Base-by-base conservation (phyloP, 1,140 invertebrate genomes). In the Tigriopus japonicus region DNA sequence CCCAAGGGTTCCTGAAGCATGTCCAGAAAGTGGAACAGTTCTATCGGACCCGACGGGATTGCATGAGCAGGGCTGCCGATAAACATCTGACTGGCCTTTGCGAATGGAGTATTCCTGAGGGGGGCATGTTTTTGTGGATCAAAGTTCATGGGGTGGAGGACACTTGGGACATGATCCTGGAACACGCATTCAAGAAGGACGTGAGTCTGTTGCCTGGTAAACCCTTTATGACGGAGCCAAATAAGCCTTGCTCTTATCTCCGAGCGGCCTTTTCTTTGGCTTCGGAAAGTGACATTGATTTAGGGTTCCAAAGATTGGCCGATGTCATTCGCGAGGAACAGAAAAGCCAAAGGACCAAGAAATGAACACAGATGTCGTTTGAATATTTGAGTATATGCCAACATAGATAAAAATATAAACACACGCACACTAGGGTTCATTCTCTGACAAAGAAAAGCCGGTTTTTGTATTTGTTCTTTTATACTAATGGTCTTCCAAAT, bases 81-180 rank as follows among this genome's bases (percentile, higher is more conserved):
- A 78, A 78, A 66, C 77, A 83, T 68, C 71, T 86, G 10, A 70
- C 63, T 66, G 79, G 76, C 41, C 68, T 86, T 1, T 83, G 76
- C 5, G 78, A 83, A 43, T 86, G 83, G 77, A 66, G 70, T 6
- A 65, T 75, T 40, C 84, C 85, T 0, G 68, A 69, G 1, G 84
- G 79, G 14, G 85, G 85, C 1, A 81, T 87, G 75, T 87, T 86
- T 70, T 71, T 86, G 12, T 87, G 85, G 85, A 74, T 86, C 12
- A 78, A 80, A 62, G 75, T 85, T 1, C 72, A 70, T 10, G 80
- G 76, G 6, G 72, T 87, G 0, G 69, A 75, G 0, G 83, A 86
- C 66, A 81, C 83, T 2, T 81, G 80, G 70, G 77, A 81, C 62
- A 80, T 87, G 78, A 77, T 86, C 1, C 77, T 79, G 73, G 73